These are phyloP conservation scores for Phyllostomus hastatus DNA, from an alignment of 2,113 vertebrate genomes.

Conservation along the genomic window DNA sequence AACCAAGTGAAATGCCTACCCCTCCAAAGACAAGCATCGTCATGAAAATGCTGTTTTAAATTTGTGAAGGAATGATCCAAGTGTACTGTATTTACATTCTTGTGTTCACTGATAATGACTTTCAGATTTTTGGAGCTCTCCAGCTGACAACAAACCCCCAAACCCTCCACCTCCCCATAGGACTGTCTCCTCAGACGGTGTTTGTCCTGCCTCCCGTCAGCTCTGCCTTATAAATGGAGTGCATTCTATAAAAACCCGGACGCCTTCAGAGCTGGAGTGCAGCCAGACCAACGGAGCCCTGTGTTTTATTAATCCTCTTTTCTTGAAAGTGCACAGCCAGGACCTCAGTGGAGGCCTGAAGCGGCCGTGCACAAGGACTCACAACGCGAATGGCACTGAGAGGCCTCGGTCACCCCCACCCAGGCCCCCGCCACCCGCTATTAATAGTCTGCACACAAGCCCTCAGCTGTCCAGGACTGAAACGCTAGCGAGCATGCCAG, in stretches of 20 bases:
- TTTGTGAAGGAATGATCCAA: constrained; percentile 47
- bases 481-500: constrained; percentile 85
- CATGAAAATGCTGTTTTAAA: background rate
- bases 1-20: background rate
- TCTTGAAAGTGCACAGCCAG: constrained; percentile 90
- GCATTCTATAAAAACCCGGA: constrained; percentile 85
- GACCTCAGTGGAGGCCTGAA: constrained; percentile 79
- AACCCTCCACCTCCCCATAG: constrained; percentile 80
- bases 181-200: constrained; percentile 79
- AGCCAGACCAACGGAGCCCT: constrained; percentile 88
- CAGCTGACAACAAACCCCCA: constrained; percentile 81
- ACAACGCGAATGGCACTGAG: constrained; percentile 78
- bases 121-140: constrained; percentile 94
- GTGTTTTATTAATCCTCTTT: constrained; percentile 95
- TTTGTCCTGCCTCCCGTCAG: constrained; percentile 79
- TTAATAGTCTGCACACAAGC: constrained; percentile 81
- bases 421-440: constrained; percentile 85
- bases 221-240: constrained; percentile 88
- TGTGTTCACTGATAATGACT: constrained; percentile 80
- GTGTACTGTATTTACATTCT: constrained; percentile 77
- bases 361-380: constrained; percentile 70
- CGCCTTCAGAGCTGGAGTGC: constrained; percentile 85
- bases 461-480: constrained; percentile 80
- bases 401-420: constrained; percentile 84
- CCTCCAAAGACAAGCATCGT: background rate